Evolutionary conservation across 2,113 vertebrate genomes (phyloP).

Genomic region (Chamaea fasciata): DNA sequence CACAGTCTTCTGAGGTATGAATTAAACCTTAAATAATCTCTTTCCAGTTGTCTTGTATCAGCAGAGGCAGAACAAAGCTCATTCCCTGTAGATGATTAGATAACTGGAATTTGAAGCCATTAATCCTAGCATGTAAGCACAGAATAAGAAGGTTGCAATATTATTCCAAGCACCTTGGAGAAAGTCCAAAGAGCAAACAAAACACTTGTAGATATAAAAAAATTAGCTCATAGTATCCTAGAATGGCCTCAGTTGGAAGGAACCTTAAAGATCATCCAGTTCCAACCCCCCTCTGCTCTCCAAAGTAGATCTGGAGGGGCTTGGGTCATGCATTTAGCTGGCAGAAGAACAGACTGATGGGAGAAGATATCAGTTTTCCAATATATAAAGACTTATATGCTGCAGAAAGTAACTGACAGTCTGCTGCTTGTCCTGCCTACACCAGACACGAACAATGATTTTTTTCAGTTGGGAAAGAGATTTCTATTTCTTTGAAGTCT

Average conservation of each 20-base stretch:
- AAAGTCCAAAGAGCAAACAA: background rate
- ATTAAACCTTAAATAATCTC: background rate
- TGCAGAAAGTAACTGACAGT: background rate
- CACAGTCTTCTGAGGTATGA: slow-evolving; percentile 81
- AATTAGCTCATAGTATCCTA: background rate
- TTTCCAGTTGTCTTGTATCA: background rate
- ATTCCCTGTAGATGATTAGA: background rate
- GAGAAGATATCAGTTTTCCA: background rate
- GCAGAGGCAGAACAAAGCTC: background rate
- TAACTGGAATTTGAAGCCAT: background rate
- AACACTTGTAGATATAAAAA: background rate
- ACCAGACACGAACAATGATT: background rate
- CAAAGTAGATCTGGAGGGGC: background rate
- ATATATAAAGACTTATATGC: background rate
- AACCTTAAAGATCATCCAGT: background rate
- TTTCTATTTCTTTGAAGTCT: background rate
- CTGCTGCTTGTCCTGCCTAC: background rate
- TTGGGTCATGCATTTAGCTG: background rate
- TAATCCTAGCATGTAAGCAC: background rate
- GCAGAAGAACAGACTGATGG: background rate
- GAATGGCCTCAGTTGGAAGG: background rate
- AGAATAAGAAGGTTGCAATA: background rate
- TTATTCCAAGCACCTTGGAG: background rate
- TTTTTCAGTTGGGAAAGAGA: background rate
- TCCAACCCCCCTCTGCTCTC: background rate